phyloP scores from a whole-genome alignment of 2,797 vertebrate species.

The Percopsis omiscomaycus region DNA sequence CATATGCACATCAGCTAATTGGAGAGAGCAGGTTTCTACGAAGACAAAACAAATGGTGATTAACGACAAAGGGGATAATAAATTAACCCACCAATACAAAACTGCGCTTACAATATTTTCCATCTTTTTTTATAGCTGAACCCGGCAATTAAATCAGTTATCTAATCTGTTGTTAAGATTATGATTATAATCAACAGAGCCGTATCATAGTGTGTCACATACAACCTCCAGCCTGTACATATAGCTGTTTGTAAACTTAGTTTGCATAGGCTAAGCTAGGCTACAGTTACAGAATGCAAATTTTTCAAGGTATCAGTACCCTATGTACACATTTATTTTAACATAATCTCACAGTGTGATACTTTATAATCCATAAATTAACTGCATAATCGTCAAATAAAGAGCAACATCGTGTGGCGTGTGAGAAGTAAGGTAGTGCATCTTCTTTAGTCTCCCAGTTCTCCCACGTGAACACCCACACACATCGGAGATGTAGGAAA shows the following conservation, averaged over 20 bases:
- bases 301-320: background rate
- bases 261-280: background rate
- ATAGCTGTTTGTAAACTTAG: background rate
- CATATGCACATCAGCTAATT: slow-evolving; percentile 49
- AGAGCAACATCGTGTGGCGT: slow-evolving; percentile 43
- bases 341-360: background rate
- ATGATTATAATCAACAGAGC: background rate
- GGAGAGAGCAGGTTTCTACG: slow-evolving; percentile 27
- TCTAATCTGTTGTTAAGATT: background rate
- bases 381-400: slow-evolving; percentile 23
- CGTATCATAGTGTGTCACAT: background rate
- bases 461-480: slow-evolving; percentile 75
- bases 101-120: slow-evolving; percentile 7
- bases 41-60: slow-evolving; percentile 38
- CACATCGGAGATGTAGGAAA: slow-evolving; percentile 69
- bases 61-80: slow-evolving; percentile 22
- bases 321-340: background rate
- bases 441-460: slow-evolving; percentile 66
- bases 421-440: slow-evolving; percentile 64
- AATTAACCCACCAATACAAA: slow-evolving; percentile 42
- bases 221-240: slow-evolving; percentile 2
- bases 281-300: background rate
- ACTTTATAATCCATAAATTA: slow-evolving; percentile 23
- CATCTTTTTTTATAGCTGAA: slow-evolving; percentile 21
- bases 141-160: slow-evolving; percentile 5